These are phyloP conservation scores for Brevimyrus niger DNA, from an alignment of 2,113 vertebrate species.

Conservation along the genomic window DNA sequence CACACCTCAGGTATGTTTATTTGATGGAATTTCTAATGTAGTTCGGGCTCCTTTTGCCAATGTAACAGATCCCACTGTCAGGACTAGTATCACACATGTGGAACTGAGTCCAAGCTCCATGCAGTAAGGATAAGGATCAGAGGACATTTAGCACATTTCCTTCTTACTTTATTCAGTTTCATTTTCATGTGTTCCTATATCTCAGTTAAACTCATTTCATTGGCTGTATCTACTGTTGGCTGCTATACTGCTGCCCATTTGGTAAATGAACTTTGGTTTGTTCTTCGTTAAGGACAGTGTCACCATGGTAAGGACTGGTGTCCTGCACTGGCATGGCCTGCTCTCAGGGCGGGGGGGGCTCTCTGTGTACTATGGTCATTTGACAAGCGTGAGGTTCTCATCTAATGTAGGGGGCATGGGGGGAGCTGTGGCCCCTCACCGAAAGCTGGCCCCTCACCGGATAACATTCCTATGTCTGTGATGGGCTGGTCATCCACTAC, in stretches of 20 bases:
- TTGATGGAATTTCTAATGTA: background rate
- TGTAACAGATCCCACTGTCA: background rate
- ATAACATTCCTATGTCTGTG: background rate
- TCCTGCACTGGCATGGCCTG: background rate
- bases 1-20: background rate
- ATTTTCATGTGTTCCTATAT: background rate
- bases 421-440: too few species aligned
- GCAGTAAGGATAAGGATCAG: background rate
- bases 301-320: background rate
- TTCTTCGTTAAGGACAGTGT: background rate
- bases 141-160: background rate
- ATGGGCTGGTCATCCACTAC: background rate
- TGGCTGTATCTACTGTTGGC: background rate
- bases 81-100: background rate
- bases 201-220: background rate
- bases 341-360: background rate
- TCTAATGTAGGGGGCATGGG: background rate
- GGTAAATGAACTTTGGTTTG: background rate
- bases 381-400: background rate
- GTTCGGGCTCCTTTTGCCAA: background rate
- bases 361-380: background rate
- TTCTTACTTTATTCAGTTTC: background rate
- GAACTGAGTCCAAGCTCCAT: background rate
- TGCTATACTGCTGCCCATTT: background rate
- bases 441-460: background rate